Conservation (phyloP, 2,888 invertebrate species). For the Drosophila nr. medialis region DNA sequence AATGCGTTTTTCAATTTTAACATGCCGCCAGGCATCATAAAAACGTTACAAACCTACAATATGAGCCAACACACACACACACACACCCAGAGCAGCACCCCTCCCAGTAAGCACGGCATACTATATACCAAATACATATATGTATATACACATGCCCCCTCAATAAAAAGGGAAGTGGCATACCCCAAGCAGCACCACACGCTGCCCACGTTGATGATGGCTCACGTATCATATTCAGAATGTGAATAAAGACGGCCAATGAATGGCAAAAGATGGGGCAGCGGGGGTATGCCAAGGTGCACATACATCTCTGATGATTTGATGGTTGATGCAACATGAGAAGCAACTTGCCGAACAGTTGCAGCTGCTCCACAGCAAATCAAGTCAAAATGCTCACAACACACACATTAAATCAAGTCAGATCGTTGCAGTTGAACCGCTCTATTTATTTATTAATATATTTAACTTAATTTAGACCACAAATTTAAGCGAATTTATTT, state of each 20-base stretch:
- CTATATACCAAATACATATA: background rate
- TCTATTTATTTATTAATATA: background rate
- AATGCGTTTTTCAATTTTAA: constrained; percentile 85
- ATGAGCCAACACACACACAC: constrained; percentile 62
- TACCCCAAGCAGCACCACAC: constrained; percentile 39
- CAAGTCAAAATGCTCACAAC: constrained; percentile 11
- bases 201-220: constrained; percentile 61
- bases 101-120: constrained; percentile 5
- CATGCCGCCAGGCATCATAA: constrained; percentile 84
- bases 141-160: constrained; percentile 19
- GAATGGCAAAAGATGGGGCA: constrained; percentile 18
- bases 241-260: constrained; percentile 22
- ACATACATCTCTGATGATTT: constrained; percentile 12
- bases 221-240: constrained; percentile 48
- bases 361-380: constrained; percentile 28
- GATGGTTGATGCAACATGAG: constrained; percentile 31
- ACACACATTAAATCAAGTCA: background rate
- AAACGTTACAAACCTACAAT: constrained; percentile 80
- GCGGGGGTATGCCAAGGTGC: background rate
- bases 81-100: constrained; percentile 22
- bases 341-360: constrained; percentile 7
- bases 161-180: constrained; percentile 30
- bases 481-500: background rate
- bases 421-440: background rate
- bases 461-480: background rate